Conservation (phyloP, 2,113 vertebrate genomes). For the Corydoras maculifer region DNA sequence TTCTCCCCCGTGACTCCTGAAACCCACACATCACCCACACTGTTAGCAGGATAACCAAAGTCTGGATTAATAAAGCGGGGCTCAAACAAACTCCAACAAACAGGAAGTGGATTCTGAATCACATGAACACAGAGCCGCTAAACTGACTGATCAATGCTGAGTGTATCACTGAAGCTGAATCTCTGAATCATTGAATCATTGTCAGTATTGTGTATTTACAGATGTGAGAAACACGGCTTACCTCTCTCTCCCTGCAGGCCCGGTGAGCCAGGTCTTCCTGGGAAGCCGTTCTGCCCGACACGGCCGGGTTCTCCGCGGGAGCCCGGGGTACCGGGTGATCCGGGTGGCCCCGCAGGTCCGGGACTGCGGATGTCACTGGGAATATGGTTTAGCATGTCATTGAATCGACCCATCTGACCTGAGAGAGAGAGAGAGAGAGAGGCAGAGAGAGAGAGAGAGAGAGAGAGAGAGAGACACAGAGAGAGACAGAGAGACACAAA, state of each 20-base stretch:
- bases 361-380: constrained; percentile 81
- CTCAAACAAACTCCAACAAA: too few relatives aligned
- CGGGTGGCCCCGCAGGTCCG: constrained; percentile 80
- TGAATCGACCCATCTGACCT: constrained; percentile 93
- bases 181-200: too few relatives aligned
- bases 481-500: too few relatives aligned
- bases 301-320: constrained; percentile 81
- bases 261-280: constrained; percentile 78
- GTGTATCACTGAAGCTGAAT: not conserved
- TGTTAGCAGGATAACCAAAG: too few relatives aligned
- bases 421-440: too few relatives aligned
- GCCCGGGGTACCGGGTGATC: constrained; percentile 72
- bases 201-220: too few relatives aligned
- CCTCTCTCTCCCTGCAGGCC: constrained; percentile 87
- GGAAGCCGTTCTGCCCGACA: constrained; percentile 83
- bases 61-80: too few relatives aligned
- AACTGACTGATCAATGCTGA: not conserved
- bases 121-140: too few relatives aligned
- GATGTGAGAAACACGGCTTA: constrained; percentile 35
- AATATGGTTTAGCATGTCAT: constrained; percentile 89
- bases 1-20: constrained; percentile 85
- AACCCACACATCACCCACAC: constrained; percentile 12
- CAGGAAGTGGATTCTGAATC: too few relatives aligned
- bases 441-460: too few relatives aligned
- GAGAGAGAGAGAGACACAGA: too few relatives aligned